Percentiles rank a stretch among this genome's conserved stretches.
Conservation (phyloP, 2,797 vertebrate genomes). For the Falco novaeseelandiae region DNA sequence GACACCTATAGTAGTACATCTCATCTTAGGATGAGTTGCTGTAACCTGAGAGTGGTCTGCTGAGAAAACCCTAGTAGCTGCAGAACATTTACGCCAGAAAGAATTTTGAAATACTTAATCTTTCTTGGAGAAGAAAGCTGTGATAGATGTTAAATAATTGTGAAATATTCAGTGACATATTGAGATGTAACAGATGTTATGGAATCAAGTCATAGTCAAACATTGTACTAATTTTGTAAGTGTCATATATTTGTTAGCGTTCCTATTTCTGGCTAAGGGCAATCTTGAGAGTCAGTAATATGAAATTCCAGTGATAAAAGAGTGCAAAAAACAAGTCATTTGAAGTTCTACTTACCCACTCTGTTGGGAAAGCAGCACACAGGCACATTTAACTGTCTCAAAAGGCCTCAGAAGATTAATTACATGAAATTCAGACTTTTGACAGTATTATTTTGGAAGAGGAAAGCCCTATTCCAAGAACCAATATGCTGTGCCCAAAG, state of each 20-base stretch:
- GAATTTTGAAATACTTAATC: not conserved
- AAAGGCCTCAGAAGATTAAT: not conserved
- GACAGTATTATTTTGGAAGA: not conserved
- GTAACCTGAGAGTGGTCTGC: not conserved
- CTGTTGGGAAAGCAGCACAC: not conserved
- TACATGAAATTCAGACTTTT: not conserved
- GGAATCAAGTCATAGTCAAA: constrained; percentile 45
- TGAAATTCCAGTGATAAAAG: constrained; percentile 1
- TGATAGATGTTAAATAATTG: constrained; percentile 54
- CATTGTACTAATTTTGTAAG: constrained; percentile 34
- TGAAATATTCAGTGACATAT: constrained; percentile 48
- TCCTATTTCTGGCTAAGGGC: constrained; percentile 7
- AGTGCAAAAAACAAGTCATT: not conserved
- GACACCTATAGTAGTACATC: not conserved
- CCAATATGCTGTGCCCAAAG: not conserved
- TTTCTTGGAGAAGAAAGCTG: constrained; percentile 21
- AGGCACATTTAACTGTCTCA: not conserved
- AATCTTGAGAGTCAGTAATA: not conserved
- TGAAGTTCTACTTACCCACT: not conserved
- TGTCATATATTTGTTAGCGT: constrained; percentile 36
- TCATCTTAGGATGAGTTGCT: not conserved
- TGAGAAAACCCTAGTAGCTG: not conserved
- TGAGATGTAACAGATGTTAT: constrained; percentile 51
- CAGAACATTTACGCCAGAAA: not conserved
- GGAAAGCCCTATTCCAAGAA: not conserved